Evolutionary conservation across 2,797 vertebrate genomes (phyloP).

Genomic region (Chelon labrosus): DNA sequence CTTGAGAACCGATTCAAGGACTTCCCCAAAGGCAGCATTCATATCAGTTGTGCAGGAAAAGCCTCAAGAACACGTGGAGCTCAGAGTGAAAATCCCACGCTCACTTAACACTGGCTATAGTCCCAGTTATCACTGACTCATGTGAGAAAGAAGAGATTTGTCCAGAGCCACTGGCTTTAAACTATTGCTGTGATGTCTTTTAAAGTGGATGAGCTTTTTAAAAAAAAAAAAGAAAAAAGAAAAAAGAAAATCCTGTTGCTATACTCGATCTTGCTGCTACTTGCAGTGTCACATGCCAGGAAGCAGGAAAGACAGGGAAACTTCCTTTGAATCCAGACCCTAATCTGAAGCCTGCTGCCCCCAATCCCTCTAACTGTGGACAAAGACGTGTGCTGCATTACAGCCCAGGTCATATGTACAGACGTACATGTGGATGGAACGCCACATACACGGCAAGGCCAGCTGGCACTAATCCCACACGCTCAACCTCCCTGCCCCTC

Average conservation of each 20-base stretch:
- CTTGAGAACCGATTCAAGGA: constrained; percentile 16
- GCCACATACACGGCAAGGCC: constrained; percentile 38
- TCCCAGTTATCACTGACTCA: constrained; percentile 58
- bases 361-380: constrained; percentile 68
- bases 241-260: constrained; percentile 54
- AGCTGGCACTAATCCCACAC: constrained; percentile 76
- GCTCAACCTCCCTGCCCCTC: constrained; percentile 33
- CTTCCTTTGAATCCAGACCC: constrained; percentile 51
- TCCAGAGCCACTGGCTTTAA: constrained; percentile 62
- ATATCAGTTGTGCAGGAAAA: constrained; percentile 12
- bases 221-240: constrained; percentile 5
- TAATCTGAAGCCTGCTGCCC: constrained; percentile 65
- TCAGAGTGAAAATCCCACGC: constrained; percentile 63
- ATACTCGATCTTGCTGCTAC: constrained; percentile 26
- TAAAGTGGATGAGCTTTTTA: constrained; percentile 56
- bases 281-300: constrained; percentile 38
- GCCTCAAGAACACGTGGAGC: constrained; percentile 28
- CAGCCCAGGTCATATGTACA: constrained; percentile 42
- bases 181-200: constrained; percentile 44
- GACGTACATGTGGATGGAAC: constrained; percentile 40
- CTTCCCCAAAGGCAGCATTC: constrained; percentile 15
- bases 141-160: constrained; percentile 64
- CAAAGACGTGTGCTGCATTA: constrained; percentile 53
- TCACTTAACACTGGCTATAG: constrained; percentile 59
- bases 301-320: constrained; percentile 32